Evolutionary conservation across 1,140 invertebrate genomes (phyloP).

Genomic region (Scaptomyza pallida): DNA sequence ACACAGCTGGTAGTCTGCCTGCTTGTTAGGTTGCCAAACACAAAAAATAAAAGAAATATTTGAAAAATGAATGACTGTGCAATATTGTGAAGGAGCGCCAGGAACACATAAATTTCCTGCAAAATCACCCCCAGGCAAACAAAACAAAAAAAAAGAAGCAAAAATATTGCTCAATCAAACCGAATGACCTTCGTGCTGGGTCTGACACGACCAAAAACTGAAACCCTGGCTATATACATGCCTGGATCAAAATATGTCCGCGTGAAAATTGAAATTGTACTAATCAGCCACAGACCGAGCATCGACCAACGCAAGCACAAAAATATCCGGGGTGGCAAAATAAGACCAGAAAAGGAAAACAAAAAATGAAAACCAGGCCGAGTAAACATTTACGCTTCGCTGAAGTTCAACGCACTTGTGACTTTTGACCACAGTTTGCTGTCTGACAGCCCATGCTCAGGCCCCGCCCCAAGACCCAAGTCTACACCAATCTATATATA

Average conservation of each 20-base stretch:
- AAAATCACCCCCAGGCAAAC: conserved; percentile 72
- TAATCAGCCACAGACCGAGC: conserved; percentile 54
- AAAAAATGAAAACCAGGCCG: conserved; percentile 22
- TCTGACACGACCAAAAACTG: conserved; percentile 48
- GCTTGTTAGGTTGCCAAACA: conserved; percentile 27
- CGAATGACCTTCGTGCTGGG: conserved; percentile 55
- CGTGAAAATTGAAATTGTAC: conserved; percentile 77
- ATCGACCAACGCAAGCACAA: conserved; percentile 12
- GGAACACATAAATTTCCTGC: conserved; percentile 67
- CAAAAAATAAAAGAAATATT: conserved; percentile 21
- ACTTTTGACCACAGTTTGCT: conserved; percentile 65
- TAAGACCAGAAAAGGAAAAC: conserved; percentile 7
- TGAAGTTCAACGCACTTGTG: conserved; percentile 70
- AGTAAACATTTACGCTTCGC: conserved; percentile 67
- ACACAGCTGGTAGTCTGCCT: conserved; percentile 32
- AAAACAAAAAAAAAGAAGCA: too few species aligned
- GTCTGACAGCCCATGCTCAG: conserved; percentile 29
- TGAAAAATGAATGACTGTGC: conserved; percentile 51
- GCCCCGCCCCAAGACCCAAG: conserved; percentile 10
- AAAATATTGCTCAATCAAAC: conserved; percentile 73
- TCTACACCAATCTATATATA: background rate
- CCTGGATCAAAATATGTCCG: conserved; percentile 39
- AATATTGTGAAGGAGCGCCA: conserved; percentile 36
- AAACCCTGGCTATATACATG: conserved; percentile 3
- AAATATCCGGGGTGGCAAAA: conserved; percentile 28